Evolutionary conservation across 2,797 vertebrate genomes (phyloP).

Genomic region (Diplodus sargus): DNA sequence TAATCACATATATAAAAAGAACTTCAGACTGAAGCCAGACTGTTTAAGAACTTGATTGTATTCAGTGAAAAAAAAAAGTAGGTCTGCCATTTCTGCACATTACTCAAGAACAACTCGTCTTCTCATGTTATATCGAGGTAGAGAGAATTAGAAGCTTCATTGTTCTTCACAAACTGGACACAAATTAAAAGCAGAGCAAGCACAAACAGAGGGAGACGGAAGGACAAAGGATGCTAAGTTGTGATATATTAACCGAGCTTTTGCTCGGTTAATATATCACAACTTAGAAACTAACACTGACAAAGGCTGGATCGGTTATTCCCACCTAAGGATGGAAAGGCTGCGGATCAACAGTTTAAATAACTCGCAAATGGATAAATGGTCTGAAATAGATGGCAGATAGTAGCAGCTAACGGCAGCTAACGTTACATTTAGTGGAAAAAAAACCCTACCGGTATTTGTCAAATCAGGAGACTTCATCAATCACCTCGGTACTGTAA

Average conservation of each 20-base stretch:
- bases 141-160: not conserved
- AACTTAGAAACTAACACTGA: not conserved
- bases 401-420: no score
- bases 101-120: not conserved
- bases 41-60: slow-evolving; percentile 1
- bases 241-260: not conserved
- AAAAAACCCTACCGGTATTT: no score
- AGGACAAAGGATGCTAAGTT: not conserved
- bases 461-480: no score
- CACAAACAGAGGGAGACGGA: slow-evolving; percentile 13
- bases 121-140: not conserved
- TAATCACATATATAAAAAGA: not conserved
- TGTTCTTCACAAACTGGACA: not conserved
- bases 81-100: not conserved
- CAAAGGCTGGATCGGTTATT: slow-evolving; percentile 7
- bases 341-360: not conserved
- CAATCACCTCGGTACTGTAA: no score
- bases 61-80: not conserved
- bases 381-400: not conserved
- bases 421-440: no score
- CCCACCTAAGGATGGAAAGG: not conserved
- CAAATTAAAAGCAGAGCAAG: not conserved
- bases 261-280: not conserved
- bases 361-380: not conserved
- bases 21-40: not conserved